Base-by-base conservation (phyloP, 2,113 vertebrate genomes). In the Scophthalmus maximus region DNA sequence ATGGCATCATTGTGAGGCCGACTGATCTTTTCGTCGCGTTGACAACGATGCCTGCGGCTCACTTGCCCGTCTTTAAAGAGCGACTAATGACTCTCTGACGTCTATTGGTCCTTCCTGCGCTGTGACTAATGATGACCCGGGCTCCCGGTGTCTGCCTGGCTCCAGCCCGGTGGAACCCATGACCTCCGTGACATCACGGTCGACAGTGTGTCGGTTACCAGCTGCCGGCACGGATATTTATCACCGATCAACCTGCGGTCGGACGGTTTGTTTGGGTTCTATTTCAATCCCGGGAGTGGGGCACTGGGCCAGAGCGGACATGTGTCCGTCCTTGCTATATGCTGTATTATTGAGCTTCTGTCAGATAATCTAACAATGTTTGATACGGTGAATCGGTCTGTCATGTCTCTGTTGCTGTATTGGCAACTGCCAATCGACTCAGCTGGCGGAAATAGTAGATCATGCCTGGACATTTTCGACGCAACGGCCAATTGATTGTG, bases 101-200 rank as follows among this genome's bases (percentile, higher is more conserved):
- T 66, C 25, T 15, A 46, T 65, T 49, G 22, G 25, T 23, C 30
- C 70, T 58, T 81, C 64, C 77, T 65, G 32, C 29, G 62, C 78
- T 52, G 40, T 80, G 78, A 82, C 55, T 50, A 53, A 88, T 73
- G 65, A 66, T n/a, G 64, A 66, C 52, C 42, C 46, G 0, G 68
- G 47, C 62, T 75, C 57, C 10, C 20, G 59, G 46, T 29, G 76
- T 73, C 76, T 71, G 25, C 38, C 26, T 14, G 60, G 76, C 78
- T 86, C 74, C 32, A 58, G 55, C 46, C 72, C 14, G 42, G 46
- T 32, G 82, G 71, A 86, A 27, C 81, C 80, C 50, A n/a, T 50
- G 87, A 88, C 79, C 86, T 68, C 25, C 9, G 42, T 83, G 76
- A 86, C 66, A 64, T 78, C 50, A 67, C 8, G 40, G 56, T 8